Percentiles rank a stretch among this genome's conserved stretches.
phyloP scores from a whole-genome alignment of 2,888 invertebrate species.

The Leucophenga montana region DNA sequence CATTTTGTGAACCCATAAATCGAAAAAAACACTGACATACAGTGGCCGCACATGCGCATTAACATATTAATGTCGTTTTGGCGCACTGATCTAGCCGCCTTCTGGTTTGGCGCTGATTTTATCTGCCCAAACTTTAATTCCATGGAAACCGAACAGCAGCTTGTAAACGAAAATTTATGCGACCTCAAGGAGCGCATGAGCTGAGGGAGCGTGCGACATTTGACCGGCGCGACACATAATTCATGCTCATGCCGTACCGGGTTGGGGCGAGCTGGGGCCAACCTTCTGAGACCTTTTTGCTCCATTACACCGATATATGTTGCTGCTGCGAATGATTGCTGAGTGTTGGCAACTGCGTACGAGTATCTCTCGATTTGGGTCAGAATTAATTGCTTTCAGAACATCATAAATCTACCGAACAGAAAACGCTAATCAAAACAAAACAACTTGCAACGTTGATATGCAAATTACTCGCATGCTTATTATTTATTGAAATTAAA shows the following conservation, averaged over 20 bases:
- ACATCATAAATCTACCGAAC: conserved; percentile 63
- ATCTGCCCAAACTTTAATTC: conserved; percentile 51
- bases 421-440: conserved; percentile 63
- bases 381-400: conserved; percentile 69
- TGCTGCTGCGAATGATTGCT: conserved; percentile 32
- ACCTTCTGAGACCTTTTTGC: conserved; percentile 30
- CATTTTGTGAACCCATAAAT: conserved; percentile 71
- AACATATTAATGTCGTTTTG: conserved; percentile 67
- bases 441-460: conserved; percentile 30
- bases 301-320: conserved; percentile 41
- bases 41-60: conserved; percentile 63
- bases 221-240: conserved; percentile 52
- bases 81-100: conserved; percentile 63
- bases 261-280: no score
- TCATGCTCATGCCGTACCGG: conserved; percentile 43
- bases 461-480: conserved; percentile 6
- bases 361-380: conserved; percentile 59
- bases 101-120: conserved; percentile 59
- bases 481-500: no score
- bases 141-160: conserved; percentile 45
- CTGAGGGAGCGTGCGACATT: conserved; percentile 56
- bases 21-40: conserved; percentile 46
- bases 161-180: conserved; percentile 64
- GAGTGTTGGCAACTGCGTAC: conserved; percentile 54
- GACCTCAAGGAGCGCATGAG: conserved; percentile 50